Conservation (phyloP, 2,113 vertebrate genomes). For the Zosterops lateralis region DNA sequence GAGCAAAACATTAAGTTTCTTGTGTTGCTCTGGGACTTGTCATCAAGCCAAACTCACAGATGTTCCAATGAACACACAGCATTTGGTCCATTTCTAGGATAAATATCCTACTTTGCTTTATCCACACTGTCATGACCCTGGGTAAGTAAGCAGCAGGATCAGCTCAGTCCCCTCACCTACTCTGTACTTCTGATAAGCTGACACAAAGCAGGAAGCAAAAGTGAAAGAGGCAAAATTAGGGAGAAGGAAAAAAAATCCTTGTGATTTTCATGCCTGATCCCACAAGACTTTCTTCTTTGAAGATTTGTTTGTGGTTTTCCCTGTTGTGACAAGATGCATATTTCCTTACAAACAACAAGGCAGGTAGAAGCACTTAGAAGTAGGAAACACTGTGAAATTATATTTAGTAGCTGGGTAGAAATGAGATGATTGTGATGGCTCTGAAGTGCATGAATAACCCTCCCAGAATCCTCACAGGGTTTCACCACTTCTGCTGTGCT, state of each 20-base stretch:
- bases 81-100: constrained; percentile 32
- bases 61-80: constrained; percentile 4
- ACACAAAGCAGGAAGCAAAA: neutral
- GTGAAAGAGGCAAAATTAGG: neutral
- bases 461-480: neutral
- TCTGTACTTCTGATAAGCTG: neutral
- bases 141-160: neutral
- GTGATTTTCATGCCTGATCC: neutral
- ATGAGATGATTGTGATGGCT: neutral
- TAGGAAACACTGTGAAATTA: neutral
- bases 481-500: neutral
- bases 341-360: neutral
- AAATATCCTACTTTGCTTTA: constrained; percentile 35
- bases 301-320: neutral
- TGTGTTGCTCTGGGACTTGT: constrained; percentile 33
- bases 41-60: constrained; percentile 27
- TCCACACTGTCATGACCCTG: constrained; percentile 2
- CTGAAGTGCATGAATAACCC: neutral
- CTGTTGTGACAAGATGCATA: neutral
- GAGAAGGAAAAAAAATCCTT: neutral
- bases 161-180: neutral
- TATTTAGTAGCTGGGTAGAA: neutral
- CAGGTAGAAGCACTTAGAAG: neutral
- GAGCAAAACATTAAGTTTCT: neutral
- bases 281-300: neutral